Evolutionary conservation across 1,140 invertebrate species (phyloP), one percentile per base, ranked within the genome.

Genomic region (Musca vetustissima): DNA sequence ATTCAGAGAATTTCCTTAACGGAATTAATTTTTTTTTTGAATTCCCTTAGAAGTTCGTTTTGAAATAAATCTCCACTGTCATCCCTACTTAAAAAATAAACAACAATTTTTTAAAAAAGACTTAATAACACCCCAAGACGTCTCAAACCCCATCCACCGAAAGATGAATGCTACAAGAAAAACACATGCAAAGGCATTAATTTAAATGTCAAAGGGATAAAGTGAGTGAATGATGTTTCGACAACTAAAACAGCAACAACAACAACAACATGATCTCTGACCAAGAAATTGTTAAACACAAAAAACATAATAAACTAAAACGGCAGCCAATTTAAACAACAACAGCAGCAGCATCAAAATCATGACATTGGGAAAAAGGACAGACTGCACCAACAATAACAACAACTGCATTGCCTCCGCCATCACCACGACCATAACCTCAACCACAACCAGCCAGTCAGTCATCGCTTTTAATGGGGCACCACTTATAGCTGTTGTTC

Each of bases 141-240:
- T 2, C 3, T 28, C 28, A 28, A 28, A 28, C n/a, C n/a, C n/a
- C n/a, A n/a, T 4, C 4, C 28, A 32, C 28, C 28, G 28, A 32
- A 32, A 32, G 28, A 32, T 32, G 36, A 55, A 55, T 22, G 21
- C 49, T 19, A 52, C 49, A 52, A 9, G 36, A 36, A 43, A 61
- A 61, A 61, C 57, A 61, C 57, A 61, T 61, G 57, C 57, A 61
- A 61, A 61, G 57, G 57, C 57, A 61, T 61, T 61, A 61, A 61
- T 61, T 61, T 61, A 61, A 61, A 61, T 61, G 57, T 61, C 57
- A 61, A 43, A 61, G 57, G 57, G 57, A 61, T 43, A 61, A 36
- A 61, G 32, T 61, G 57, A 43, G 28, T 17, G n/a, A 13, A 59
- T 59, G 36, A 24, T 61, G 57, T 36, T 36, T 11, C 21, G 25